Evolutionary conservation across 2,888 invertebrate species (phyloP).

Genomic region (Lasioglossum villosulum): DNA sequence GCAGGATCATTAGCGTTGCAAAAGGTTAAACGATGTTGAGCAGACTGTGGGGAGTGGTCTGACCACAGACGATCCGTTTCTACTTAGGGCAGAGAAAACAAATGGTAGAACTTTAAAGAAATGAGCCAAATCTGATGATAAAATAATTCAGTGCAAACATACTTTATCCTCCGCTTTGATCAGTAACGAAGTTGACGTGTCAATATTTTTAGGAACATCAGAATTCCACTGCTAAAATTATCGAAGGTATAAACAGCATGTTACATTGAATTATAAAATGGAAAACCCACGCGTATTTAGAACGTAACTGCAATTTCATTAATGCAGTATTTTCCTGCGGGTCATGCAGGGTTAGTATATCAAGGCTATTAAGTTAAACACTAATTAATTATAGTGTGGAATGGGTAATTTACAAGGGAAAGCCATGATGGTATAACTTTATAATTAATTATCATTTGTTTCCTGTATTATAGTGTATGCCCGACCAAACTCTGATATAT

Average conservation of each 20-base stretch:
- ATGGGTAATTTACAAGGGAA: neutral
- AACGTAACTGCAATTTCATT: neutral
- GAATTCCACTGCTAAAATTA: neutral
- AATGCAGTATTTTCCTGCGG: neutral
- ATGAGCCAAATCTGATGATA: neutral
- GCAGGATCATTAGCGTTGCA: neutral
- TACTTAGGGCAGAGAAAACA: neutral
- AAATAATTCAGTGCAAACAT: neutral
- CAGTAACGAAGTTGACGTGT: neutral
- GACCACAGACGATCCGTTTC: neutral
- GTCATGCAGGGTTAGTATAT: neutral
- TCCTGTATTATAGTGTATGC: neutral
- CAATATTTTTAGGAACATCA: neutral
- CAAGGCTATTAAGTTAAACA: neutral
- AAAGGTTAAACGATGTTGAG: neutral
- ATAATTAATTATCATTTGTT: slow-evolving; percentile 3
- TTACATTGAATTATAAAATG: neutral
- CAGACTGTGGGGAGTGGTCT: neutral
- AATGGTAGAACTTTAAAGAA: neutral
- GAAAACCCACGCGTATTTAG: neutral
- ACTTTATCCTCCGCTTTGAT: neutral
- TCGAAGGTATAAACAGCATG: neutral
- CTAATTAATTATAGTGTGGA: neutral
- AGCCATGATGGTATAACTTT: neutral
- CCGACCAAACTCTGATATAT: neutral